A percentile compares a stretch with the other conserved stretches of the same genome.
These are phyloP conservation scores for Myotis lucifugus DNA, from an alignment of 2,113 vertebrate species.

Conservation along the genomic window DNA sequence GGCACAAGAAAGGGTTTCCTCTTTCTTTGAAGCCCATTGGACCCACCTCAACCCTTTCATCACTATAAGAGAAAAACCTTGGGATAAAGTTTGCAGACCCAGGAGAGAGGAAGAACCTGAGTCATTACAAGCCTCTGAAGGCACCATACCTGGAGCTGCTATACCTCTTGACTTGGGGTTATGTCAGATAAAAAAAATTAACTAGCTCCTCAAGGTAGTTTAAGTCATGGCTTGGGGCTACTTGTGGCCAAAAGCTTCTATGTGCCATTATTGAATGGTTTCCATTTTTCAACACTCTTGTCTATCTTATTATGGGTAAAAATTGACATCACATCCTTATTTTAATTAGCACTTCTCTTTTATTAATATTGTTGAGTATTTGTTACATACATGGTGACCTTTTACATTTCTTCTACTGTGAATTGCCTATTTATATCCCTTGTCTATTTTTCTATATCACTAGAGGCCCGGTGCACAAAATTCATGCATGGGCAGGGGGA, in stretches of 20 bases:
- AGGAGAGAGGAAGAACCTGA: background rate
- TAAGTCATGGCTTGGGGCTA: background rate
- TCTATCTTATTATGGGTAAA: slow-evolving; percentile 12
- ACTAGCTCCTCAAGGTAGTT: background rate
- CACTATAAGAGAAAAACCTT: background rate
- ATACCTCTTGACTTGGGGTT: background rate
- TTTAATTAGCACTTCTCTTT: slow-evolving; percentile 32
- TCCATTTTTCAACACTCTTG: background rate
- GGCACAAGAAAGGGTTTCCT: background rate
- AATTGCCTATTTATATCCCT: background rate
- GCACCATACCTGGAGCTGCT: background rate
- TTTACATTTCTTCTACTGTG: background rate
- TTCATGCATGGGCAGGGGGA: too few species aligned
- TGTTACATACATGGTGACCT: background rate
- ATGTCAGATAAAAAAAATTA: background rate
- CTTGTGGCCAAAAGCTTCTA: background rate
- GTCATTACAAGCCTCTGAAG: background rate
- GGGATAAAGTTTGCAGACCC: background rate
- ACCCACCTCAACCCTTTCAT: background rate
- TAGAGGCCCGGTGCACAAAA: too few species aligned
- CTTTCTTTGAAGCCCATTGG: background rate
- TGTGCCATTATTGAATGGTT: background rate
- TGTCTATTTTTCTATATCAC: background rate
- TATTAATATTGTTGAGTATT: background rate
- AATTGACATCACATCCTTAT: background rate